Conservation (phyloP, 2,888 invertebrate genomes). For the Tiphia femorata region DNA sequence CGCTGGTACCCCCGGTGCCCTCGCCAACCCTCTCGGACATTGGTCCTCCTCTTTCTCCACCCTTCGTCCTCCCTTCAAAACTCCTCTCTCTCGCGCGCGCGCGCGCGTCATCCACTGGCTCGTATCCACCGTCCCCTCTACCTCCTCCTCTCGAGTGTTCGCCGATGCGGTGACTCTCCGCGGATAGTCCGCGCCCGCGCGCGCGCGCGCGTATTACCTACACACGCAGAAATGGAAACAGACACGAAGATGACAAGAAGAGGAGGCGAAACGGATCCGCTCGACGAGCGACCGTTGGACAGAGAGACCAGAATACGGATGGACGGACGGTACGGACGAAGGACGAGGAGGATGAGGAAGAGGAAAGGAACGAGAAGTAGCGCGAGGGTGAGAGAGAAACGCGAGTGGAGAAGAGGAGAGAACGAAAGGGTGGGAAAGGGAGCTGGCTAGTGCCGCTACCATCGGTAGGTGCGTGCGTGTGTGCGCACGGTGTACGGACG, state of each 20-base stretch:
- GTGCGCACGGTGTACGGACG: slow-evolving; percentile 26
- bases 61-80: too few relatives aligned
- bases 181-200: slow-evolving; percentile 2
- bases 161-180: too few relatives aligned
- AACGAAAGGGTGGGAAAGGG: slow-evolving; percentile 10
- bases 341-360: background rate
- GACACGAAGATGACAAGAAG: slow-evolving; percentile 6
- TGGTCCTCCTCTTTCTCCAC: slow-evolving; percentile 12
- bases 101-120: too few relatives aligned
- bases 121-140: too few relatives aligned
- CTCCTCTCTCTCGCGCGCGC: background rate
- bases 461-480: slow-evolving; percentile 49
- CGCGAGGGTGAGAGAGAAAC: slow-evolving; percentile 23
- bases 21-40: slow-evolving; percentile 13
- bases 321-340: slow-evolving; percentile 10
- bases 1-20: slow-evolving; percentile 36
- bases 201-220: slow-evolving; percentile 2
- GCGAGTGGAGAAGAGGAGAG: slow-evolving; percentile 16
- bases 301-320: too few relatives aligned
- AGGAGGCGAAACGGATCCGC: slow-evolving; percentile 13
- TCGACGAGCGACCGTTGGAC: too few relatives aligned
- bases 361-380: slow-evolving; percentile 2
- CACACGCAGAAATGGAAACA: too few relatives aligned
- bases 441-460: too few relatives aligned
- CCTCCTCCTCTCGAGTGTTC: too few relatives aligned